A percentile compares a stretch with the other conserved stretches of the same genome.
phyloP scores from a whole-genome alignment of 2,888 invertebrate species.

The Epinotia nisella region DNA sequence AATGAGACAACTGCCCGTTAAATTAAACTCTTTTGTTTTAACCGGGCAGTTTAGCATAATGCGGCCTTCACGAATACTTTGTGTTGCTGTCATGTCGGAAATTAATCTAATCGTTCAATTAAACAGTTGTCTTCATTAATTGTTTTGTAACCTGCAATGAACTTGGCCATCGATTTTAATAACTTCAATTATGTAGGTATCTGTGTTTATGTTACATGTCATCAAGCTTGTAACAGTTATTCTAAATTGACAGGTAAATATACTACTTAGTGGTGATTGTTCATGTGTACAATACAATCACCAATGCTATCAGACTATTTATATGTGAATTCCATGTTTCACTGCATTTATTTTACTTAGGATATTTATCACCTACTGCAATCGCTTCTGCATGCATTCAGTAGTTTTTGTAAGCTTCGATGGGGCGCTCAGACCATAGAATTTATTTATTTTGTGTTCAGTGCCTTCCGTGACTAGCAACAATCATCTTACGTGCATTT shows the following conservation, averaged over 20 bases:
- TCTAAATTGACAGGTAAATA: slow-evolving; percentile 36
- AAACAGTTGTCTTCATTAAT: slow-evolving; percentile 36
- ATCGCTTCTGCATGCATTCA: too few species aligned
- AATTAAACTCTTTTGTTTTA: neutral
- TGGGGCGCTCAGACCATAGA: too few species aligned
- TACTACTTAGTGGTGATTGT: too few species aligned
- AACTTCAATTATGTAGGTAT: slow-evolving; percentile 18
- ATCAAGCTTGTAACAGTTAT: slow-evolving; percentile 12
- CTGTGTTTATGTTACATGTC: neutral
- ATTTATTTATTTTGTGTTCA: too few species aligned
- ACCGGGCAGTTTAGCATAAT: neutral
- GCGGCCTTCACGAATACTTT: slow-evolving; percentile 29
- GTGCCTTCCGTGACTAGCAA: too few species aligned
- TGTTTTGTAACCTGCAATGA: slow-evolving; percentile 40
- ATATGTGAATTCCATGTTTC: too few species aligned
- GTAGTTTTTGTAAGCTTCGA: too few species aligned
- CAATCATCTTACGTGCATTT: too few species aligned
- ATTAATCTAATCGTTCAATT: slow-evolving; percentile 43
- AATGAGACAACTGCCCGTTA: neutral
- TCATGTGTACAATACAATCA: too few species aligned
- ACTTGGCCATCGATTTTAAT: slow-evolving; percentile 39
- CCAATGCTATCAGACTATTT: too few species aligned
- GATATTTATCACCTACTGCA: too few species aligned
- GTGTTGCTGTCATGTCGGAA: slow-evolving; percentile 34
- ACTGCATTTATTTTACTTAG: too few species aligned